These are phyloP conservation scores for Rhabdomys dilectus DNA, from an alignment of 2,113 vertebrate genomes.

Conservation along the genomic window DNA sequence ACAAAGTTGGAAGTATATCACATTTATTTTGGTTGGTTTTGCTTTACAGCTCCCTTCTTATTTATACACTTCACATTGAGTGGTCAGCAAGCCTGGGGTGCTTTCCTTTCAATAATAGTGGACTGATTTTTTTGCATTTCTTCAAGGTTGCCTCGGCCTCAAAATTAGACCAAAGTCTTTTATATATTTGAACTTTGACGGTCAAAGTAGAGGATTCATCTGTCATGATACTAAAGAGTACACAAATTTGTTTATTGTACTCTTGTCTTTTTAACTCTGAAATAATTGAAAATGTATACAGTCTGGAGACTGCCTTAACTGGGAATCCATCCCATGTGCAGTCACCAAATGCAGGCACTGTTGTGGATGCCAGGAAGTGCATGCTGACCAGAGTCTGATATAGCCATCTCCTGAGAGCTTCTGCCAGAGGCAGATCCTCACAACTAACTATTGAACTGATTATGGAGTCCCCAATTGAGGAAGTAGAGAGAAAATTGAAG, in stretches of 20 bases:
- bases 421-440: no score
- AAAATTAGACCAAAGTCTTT: neutral
- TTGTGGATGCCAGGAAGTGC: no score
- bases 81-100: neutral
- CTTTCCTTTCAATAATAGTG: neutral
- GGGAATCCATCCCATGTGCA: no score
- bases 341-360: no score
- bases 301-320: no score
- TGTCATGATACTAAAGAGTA: neutral
- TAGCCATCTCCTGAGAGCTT: no score
- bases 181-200: neutral
- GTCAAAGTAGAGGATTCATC: neutral
- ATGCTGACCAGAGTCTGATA: no score
- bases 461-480: no score
- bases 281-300: neutral
- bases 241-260: neutral
- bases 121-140: neutral
- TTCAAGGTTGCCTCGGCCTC: constrained; percentile 1
- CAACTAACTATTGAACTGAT: no score
- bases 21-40: neutral
- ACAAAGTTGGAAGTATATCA: neutral
- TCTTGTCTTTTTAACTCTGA: neutral
- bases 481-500: no score
- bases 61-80: neutral
- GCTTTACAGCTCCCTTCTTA: neutral